Evolutionary conservation across 2,113 vertebrate species (phyloP).

Genomic region (Rhipidura dahli): DNA sequence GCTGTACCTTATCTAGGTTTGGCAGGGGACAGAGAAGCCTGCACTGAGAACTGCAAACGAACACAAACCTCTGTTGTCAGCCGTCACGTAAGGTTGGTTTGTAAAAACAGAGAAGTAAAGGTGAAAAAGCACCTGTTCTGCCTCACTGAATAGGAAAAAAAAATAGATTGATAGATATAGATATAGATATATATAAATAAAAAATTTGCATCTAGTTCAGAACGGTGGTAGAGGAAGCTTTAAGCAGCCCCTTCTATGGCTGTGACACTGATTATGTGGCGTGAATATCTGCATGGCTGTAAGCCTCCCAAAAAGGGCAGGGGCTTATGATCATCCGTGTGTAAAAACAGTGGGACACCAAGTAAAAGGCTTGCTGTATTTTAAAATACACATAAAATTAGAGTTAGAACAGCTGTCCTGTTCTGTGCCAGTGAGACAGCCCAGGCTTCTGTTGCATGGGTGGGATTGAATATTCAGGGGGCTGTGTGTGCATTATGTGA

Average conservation of each 20-base stretch:
- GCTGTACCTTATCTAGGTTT: background rate
- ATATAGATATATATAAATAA: background rate
- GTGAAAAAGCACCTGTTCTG: background rate
- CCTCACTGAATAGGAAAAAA: background rate
- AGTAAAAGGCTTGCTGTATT: background rate
- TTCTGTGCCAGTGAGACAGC: background rate
- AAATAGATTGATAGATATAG: background rate
- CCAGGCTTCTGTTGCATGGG: background rate
- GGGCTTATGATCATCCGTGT: background rate
- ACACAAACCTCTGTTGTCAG: background rate
- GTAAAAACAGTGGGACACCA: background rate
- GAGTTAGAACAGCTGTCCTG: rapidly evolving
- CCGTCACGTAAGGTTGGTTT: background rate
- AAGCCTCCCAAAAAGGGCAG: background rate
- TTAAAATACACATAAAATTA: background rate
- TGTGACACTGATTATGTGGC: background rate
- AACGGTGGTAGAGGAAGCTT: background rate
- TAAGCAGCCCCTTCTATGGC: background rate
- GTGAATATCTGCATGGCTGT: background rate
- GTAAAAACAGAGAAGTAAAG: background rate
- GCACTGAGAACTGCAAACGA: background rate
- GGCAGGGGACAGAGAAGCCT: background rate
- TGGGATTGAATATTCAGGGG: rapidly evolving
- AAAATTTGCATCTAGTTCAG: background rate
- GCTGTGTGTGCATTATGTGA: rapidly evolving